Evolutionary conservation across 2,113 vertebrate species (phyloP), one percentile per base, ranked within the genome.

Genomic region (Crotalus viridis): DNA sequence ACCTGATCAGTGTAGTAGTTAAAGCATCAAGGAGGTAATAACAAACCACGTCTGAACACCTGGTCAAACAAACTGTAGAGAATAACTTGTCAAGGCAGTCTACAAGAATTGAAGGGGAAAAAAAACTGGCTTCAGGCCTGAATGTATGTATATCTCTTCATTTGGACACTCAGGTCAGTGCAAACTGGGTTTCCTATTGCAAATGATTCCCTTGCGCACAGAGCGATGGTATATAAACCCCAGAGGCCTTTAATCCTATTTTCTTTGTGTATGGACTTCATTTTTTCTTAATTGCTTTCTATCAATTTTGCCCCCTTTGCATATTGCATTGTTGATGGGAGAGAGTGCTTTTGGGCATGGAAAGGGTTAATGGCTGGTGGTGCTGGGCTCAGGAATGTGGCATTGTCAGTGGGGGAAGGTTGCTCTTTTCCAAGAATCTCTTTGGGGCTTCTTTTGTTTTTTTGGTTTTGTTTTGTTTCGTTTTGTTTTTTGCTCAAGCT

Each of bases 401-500:
- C 56, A 52, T 52, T 92, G 88, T 88, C 39, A 94, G 88, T 94
- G 81, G 61, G 51, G 57, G 88, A 89, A 43, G 46, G 88, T 56
- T 22, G 89, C 85, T 10, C 22, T 57, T 10, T 69, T 85, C 85
- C 90, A 93, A 81, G 61, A 94, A 94, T 33, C 87, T 92, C 88
- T 91, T 91, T 5, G 46, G 90, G 74, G 56, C 15, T 86, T 64
- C 26, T 55, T 87, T 74, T 92, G 90, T 90, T 94, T 89, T 90
- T 92, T 64, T 94, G 43, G 43, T 39, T 39, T 39, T 39, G 39
- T 39, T 39, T 39, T 39, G 43, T 43, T 43, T 86, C 46, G 26
- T 55, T 90, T 74, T 92, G 91, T 89, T 90, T 92, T 64, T 94
- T 87, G 91, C 88, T 87, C 74, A 89, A 94, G 91, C 88, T 89